Evolutionary conservation across 2,113 vertebrate genomes (phyloP), one percentile per base, ranked within the genome.

Genomic region (Melanerpes aurifrons): DNA sequence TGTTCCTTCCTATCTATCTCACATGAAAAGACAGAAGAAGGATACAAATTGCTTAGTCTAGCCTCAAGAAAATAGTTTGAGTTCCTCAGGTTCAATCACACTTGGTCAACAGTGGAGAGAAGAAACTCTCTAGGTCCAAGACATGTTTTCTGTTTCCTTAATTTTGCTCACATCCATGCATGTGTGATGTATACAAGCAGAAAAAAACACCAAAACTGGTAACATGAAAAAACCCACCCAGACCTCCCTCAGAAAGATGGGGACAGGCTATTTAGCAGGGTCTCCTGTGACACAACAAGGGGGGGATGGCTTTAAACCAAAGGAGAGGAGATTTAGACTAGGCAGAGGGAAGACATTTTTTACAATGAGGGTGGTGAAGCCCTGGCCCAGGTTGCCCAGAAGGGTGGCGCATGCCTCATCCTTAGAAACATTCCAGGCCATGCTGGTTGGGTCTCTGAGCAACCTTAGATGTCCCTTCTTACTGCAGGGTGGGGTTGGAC

Each of bases 181-280:
- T 15, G 7, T 20, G 4, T 43, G 37, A 45, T n/a, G 16, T 31
- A 66, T 9, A 24, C 3, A 71, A 54, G 26, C 19, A 68, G 48
- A 54, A 59, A 35, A 1, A 43, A 43, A n/a, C 1, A 67, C 31
- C 20, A 74, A 57, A 62, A 12, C 7, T n/a, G 3, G 63, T 48
- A 28, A 70, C 35, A 63, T 10, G 1, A 48, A 26, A 47, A 15
- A 16, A 2, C 14, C 3, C 43, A 40, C 40, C 37, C 37, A 29
- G 1, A 19, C 7, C 1, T 2, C 0, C 4, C 7, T 35, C 6
- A 50, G 18, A 50, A 50, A 50, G 48, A 19, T 50, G 48, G 48
- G 48, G 48, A 50, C 48, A 22, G 21, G 17, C 21, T 22, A 21
- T 18, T 19, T 50, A 50, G 48, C 20, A 50, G 48, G 48, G 21